Evolutionary conservation across 2,888 invertebrate genomes (phyloP), one percentile per base, ranked within the genome.

Genomic region (Tenthredo notha): DNA sequence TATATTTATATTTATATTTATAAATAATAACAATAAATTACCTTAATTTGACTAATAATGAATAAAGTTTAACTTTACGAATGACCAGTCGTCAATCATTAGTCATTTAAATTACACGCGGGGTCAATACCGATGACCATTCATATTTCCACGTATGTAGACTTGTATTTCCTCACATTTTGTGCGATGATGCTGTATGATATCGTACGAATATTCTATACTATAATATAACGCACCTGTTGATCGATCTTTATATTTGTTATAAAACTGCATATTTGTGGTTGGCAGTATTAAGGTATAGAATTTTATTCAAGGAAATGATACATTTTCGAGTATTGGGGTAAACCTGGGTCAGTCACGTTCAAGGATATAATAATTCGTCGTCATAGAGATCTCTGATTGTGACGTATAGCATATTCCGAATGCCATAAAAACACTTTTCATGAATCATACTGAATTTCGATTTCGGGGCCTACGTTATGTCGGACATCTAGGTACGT

Each of bases 401-500:
- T 72, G 67, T 80, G 54, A 83, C 61, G 33, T 75, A 21, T n/a
- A 6, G 25, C 29, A 29, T 54, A 83, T 67, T 43, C 67, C 77
- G 33, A 33, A 50, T 74, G 58, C 61, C 80, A 33, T 80, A 83
- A 84, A 85, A 85, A 85, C 85, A 84, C 80, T 85, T 86, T 72
- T 74, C 74, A 82, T 58, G 83, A 74, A 74, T 74, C 72, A 74
- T 74, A 43, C 43, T 85, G 86, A 85, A 82, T 85, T 85, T 85
- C 82, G 82, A 82, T 84, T 85, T 85, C 67, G 74, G 82, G 85
- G 85, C 67, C 80, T 72, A 86, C 85, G 82, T 84, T 50, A 74
- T 21, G 12, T 21, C 72, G 25, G 43, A 74, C 25, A 43, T 21
- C 72, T 40, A 43, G 33, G 33, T 33, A 58, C 29, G 15, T 47